Evolutionary conservation across 2,113 vertebrate species (phyloP).

Genomic region (Hypanus sabinus): DNA sequence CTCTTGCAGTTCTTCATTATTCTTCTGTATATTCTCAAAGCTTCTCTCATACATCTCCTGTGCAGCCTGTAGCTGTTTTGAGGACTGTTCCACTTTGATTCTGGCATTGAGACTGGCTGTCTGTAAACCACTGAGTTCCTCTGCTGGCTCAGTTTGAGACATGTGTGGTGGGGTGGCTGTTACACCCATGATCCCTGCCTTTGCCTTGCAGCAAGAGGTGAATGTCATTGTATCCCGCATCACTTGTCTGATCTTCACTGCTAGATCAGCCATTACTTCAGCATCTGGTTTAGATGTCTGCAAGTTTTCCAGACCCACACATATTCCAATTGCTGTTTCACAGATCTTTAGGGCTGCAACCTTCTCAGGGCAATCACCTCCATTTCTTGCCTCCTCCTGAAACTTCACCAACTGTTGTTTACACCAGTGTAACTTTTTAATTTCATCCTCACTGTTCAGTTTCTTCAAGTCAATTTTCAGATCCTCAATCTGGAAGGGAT

Average conservation of each 20-base stretch:
- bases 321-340: neutral
- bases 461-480: neutral
- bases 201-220: neutral
- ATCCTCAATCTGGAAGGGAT: neutral
- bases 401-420: neutral
- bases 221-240: neutral
- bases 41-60: neutral
- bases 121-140: neutral
- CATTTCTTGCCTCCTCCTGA: neutral
- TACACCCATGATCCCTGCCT: neutral
- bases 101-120: neutral
- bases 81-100: neutral
- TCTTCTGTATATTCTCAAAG: slow-evolving; percentile 7
- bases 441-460: neutral
- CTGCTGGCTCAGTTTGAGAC: neutral
- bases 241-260: neutral
- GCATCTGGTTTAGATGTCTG: neutral
- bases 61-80: neutral
- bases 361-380: neutral
- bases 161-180: slow-evolving; percentile 7
- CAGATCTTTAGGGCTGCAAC: neutral
- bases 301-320: neutral
- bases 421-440: too few species aligned
- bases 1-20: neutral
- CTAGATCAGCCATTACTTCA: neutral